A percentile compares a stretch with the other conserved stretches of the same genome.
Evolutionary conservation across 2,888 invertebrate species (phyloP).

Genomic region (Eupelmus urozonus): DNA sequence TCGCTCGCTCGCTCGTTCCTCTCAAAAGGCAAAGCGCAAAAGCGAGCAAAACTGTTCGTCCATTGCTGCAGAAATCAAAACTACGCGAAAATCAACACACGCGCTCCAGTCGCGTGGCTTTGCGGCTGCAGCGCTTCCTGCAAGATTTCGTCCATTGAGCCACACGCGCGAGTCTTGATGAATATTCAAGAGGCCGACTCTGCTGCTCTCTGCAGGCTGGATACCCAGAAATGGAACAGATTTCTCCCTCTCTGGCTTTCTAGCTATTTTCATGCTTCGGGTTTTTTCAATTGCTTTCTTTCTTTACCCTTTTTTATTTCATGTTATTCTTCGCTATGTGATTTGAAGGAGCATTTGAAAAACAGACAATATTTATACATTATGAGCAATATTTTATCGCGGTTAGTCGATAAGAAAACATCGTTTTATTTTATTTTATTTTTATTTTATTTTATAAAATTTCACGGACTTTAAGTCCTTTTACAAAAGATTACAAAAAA

Average conservation of each 20-base stretch:
- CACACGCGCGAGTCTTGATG: constrained; percentile 8
- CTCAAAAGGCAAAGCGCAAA: neutral
- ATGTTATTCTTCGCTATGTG: neutral
- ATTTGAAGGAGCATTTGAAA: constrained; percentile 12
- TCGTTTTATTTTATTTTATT: too few relatives aligned
- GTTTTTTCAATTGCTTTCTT: neutral
- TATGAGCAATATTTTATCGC: neutral
- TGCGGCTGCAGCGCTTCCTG: neutral
- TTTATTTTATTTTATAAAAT: too few relatives aligned
- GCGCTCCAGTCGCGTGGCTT: constrained; percentile 3
- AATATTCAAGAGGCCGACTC: constrained; percentile 38
- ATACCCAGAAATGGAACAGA: constrained; percentile 42
- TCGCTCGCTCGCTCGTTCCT: neutral
- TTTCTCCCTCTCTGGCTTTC: neutral
- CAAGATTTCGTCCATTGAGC: constrained; percentile 30
- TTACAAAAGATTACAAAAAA: neutral
- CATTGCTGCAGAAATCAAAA: constrained; percentile 30
- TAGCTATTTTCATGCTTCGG: neutral
- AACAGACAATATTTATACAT: constrained; percentile 2
- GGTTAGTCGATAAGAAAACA: too few relatives aligned
- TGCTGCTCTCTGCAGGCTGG: too few relatives aligned
- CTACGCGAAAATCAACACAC: constrained; percentile 34
- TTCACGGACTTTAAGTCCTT: too few relatives aligned
- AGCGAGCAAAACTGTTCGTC: neutral
- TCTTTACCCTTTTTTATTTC: constrained; percentile 7